phyloP scores from a whole-genome alignment of 2,797 vertebrate species.

The Silurus lanzhouensis region DNA sequence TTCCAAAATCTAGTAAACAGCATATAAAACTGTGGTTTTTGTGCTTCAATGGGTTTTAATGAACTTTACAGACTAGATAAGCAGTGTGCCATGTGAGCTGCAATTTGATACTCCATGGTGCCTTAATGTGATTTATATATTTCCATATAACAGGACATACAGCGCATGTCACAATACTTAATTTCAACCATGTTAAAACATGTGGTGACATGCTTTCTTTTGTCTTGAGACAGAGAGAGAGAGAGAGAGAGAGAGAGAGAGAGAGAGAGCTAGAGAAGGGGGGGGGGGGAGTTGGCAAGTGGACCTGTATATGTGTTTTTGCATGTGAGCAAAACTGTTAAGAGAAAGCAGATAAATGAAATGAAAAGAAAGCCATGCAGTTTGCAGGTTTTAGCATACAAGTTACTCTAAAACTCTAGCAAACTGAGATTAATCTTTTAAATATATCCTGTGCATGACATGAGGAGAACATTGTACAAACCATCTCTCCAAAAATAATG shows the following conservation, averaged over 20 bases:
- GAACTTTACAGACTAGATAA: background rate
- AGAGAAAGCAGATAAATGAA: background rate
- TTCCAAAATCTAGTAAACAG: background rate
- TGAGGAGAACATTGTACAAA: background rate
- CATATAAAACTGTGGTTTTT: background rate
- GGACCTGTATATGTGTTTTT: too few relatives aligned
- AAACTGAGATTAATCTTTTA: background rate
- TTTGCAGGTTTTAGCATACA: background rate
- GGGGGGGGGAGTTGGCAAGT: background rate
- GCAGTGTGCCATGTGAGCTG: background rate
- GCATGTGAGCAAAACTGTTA: background rate
- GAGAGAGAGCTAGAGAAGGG: too few relatives aligned
- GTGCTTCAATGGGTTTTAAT: background rate
- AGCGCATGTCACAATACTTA: background rate
- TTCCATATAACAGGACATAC: background rate
- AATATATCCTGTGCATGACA: background rate
- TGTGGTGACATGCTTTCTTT: constrained; percentile 41
- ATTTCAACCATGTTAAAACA: constrained; percentile 15
- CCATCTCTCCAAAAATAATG: background rate
- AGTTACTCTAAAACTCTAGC: background rate
- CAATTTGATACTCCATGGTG: background rate
- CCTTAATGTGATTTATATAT: background rate
- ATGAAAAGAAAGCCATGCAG: background rate
- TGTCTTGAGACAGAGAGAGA: constrained; percentile 3
- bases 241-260: too few relatives aligned